Evolutionary conservation across 2,113 vertebrate species (phyloP), one percentile per base, ranked within the genome.

Genomic region (Copsychus sechellarum): DNA sequence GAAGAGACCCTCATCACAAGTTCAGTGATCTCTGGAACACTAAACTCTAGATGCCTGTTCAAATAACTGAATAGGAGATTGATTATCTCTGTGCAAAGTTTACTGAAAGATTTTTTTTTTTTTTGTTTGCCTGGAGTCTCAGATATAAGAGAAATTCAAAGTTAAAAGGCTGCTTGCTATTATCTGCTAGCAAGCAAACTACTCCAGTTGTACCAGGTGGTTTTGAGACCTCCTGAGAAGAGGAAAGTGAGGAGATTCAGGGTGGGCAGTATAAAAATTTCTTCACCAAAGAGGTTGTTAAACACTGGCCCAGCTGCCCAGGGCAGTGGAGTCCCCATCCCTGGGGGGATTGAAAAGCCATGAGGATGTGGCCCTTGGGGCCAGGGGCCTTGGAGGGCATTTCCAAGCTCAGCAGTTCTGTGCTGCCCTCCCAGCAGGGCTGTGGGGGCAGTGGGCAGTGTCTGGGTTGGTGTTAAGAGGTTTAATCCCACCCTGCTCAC

Each of bases 81-180:
- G 76, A 67, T 54, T 65, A 78, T 84, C 65, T 89, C 76, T 92
- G 72, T 88, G 83, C 77, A 90, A 84, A 93, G 80, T 86, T 92
- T 91, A 86, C 61, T 22, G 23, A 74, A 81, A 88, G 66, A 38
- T 60, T 69, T 83, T 19, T 56, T 21, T 25, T 43, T 53, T 33
- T 24, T 33, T 76, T 83, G 40, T 94, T 86, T 93, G 50, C 70
- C 12, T 73, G 56, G 23, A 77, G 16, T 88, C 51, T 88, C 53
- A 76, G 51, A 11, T 23, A 2, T 8, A 79, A 88, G 69, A 74
- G 56, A 54, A 80, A 78, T 42, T 51, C 53, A 3, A 61, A 64
- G 69, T 76, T 67, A 23, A 72, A 71, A 64, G 43, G 8, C 54
- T 48, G 53, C 9, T 48, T 60, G 45, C 64, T 88, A 0, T 40